These are phyloP conservation scores for Macroramphosus scolopax DNA, from an alignment of 2,797 vertebrate genomes.

Conservation along the genomic window DNA sequence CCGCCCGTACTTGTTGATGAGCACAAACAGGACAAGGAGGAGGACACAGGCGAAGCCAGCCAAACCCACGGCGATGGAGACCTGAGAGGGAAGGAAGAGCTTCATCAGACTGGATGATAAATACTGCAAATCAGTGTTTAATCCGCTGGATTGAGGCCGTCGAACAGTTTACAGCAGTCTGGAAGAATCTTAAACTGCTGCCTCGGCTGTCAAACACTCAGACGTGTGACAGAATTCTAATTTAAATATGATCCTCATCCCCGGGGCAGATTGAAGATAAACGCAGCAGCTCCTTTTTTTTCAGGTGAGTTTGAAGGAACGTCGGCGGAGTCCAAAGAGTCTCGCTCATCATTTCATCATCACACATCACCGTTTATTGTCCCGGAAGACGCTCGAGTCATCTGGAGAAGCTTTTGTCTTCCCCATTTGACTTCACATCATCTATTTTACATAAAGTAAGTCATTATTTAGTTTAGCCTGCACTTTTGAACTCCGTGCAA, in stretches of 20 bases:
- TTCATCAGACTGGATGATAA: conserved; percentile 34
- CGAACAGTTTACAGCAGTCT: conserved; percentile 16
- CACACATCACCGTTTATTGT: no score
- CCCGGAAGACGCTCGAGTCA: no score
- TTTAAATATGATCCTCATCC: conserved; percentile 28
- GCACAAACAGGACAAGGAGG: conserved; percentile 92
- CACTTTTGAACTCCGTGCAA: no score
- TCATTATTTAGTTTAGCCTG: no score
- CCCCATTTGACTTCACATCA: no score
- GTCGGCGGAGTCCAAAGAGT: conserved; percentile 1
- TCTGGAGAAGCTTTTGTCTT: no score
- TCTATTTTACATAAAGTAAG: no score
- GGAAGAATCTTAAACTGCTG: conserved; percentile 25
- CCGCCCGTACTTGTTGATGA: conserved; percentile 98
- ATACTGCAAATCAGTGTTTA: conserved; percentile 27
- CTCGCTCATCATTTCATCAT: conserved; percentile 6
- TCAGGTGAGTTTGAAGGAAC: conserved; percentile 4
- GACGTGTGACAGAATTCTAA: conserved; percentile 24
- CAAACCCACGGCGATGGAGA: conserved; percentile 93
- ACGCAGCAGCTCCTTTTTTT: neutral
- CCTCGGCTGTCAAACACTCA: conserved; percentile 18
- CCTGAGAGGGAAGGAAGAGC: conserved; percentile 70
- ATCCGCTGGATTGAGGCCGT: conserved; percentile 27
- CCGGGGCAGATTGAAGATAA: neutral
- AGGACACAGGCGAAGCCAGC: conserved; percentile 94